phyloP scores from a whole-genome alignment of 2,113 vertebrate species.

The Pseudonaja textilis region DNA sequence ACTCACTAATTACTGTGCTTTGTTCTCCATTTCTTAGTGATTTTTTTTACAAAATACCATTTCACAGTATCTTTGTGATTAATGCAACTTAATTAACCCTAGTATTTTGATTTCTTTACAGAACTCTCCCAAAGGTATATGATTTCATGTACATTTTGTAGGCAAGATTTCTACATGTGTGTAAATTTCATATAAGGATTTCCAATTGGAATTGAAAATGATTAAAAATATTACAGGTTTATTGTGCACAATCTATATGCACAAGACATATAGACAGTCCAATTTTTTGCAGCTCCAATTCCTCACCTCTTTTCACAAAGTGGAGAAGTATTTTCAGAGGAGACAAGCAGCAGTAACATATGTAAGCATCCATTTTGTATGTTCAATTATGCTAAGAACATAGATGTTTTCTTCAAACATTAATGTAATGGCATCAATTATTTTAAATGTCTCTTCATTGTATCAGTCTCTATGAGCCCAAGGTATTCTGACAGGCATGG shows the following conservation, averaged over 20 bases:
- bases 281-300: not conserved
- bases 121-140: not conserved
- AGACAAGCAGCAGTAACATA: not conserved
- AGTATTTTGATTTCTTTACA: not conserved
- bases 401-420: conserved; percentile 4
- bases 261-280: not conserved
- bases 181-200: not conserved
- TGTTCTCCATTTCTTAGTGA: not conserved
- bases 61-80: not conserved
- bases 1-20: not conserved
- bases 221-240: not conserved
- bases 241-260: not conserved
- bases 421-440: conserved; percentile 20
- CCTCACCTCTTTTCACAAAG: not conserved
- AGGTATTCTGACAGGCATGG: conserved; percentile 50
- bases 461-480: conserved; percentile 34
- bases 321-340: not conserved
- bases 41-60: not conserved
- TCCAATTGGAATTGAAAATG: not conserved
- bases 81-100: not conserved
- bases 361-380: not conserved
- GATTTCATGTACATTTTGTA: not conserved
- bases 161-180: not conserved
- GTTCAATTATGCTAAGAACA: not conserved
- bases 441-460: conserved; percentile 53